Conservation (phyloP, 2,113 vertebrate species). For the Phaethon lepturus region DNA sequence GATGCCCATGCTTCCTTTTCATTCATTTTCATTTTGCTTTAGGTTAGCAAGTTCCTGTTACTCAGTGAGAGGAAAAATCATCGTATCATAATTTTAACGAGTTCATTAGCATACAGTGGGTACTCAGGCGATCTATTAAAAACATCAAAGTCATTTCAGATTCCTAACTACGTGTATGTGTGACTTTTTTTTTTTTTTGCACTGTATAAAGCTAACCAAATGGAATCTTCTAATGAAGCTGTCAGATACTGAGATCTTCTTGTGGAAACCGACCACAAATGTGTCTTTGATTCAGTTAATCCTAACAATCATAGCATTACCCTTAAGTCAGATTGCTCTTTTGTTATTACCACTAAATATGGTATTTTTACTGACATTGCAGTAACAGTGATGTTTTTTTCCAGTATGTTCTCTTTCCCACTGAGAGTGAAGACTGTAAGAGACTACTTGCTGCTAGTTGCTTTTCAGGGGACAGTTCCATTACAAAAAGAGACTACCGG, state of each 20-base stretch:
- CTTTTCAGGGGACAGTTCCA: background rate
- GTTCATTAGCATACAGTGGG: background rate
- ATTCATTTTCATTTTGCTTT: background rate
- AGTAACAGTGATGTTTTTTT: background rate
- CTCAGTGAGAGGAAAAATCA: background rate
- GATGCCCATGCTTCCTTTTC: background rate
- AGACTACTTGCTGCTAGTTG: background rate
- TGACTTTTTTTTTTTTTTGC: background rate
- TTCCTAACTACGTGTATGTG: background rate
- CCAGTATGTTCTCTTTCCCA: background rate
- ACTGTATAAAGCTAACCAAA: background rate
- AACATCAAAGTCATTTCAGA: background rate
- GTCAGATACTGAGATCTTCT: background rate
- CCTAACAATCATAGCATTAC: background rate
- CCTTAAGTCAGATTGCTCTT: background rate
- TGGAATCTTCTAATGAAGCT: background rate
- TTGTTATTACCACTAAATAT: background rate
- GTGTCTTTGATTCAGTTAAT: background rate
- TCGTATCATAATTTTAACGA: background rate
- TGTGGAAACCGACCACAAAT: background rate
- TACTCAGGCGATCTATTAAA: background rate
- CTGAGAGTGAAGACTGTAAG: rapidly evolving
- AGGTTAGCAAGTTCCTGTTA: background rate
- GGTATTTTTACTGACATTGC: background rate
- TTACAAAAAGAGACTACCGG: background rate